Evolutionary conservation across 2,113 vertebrate genomes (phyloP), one percentile per base, ranked within the genome.

Genomic region (Hassar affinis): DNA sequence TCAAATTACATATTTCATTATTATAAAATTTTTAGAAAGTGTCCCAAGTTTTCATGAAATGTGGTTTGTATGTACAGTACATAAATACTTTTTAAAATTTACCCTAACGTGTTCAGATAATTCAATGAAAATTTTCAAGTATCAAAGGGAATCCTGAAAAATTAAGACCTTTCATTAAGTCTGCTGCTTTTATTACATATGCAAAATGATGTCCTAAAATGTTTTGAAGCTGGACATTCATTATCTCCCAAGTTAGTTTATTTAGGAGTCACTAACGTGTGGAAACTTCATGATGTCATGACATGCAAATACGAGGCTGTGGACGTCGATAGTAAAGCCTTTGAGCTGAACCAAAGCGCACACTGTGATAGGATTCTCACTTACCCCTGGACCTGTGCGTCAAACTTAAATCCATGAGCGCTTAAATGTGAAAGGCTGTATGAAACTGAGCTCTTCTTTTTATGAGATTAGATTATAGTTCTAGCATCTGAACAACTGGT

Each of bases 281-380:
- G 91, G 88, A 91, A 92, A 91, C 72, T 84, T 85, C 42, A 49
- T 85, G 86, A 88, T 88, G 87, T 92, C 91, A 92, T 83, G 72
- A 57, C 84, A 94, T 93, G 93, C 92, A 94, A 94, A 87, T 78
- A 18, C 42, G 45, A 56, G 8, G 69, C 56, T 82, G 35, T 54
- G 27, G 69, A 78, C 66, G 10, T 66, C 57, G 49, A 64, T 38
- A 81, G 49, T 49, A 56, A 86, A 42, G 66, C 62, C 68, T 72
- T 20, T 38, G 72, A 75, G 6, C 54, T 84, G 27, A 59, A 69
- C 35, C 47, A 52, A 45, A 78, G 1, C 20, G 25, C 30, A 20
- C 7, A 78, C 35, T 56, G 38, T 66, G 57, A 3, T 35, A 47
- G 49, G 59, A 25, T 77, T 66, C 74, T 15, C 33, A 30, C n/a